phyloP scores from a whole-genome alignment of 2,113 vertebrate genomes.

The Todiramphus chloris region DNA sequence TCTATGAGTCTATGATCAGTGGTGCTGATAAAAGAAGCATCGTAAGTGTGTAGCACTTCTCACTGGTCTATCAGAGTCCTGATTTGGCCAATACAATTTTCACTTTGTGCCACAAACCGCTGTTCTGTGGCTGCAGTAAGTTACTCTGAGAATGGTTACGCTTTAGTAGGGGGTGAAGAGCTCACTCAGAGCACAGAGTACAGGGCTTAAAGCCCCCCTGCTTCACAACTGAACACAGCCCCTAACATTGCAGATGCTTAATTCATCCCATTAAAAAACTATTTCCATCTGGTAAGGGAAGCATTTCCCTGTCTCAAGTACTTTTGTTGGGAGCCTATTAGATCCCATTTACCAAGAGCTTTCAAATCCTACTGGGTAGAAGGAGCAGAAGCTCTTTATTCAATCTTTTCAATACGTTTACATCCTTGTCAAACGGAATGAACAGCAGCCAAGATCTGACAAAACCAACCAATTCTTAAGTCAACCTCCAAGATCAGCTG shows the following conservation, averaged over 20 bases:
- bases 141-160: background rate
- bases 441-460: background rate
- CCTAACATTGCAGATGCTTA: accelerated
- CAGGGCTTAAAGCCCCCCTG: background rate
- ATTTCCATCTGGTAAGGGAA: background rate
- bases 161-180: background rate
- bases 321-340: background rate
- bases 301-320: background rate
- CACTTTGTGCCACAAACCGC: background rate
- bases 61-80: background rate
- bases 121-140: background rate
- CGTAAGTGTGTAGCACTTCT: background rate
- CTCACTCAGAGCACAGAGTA: background rate
- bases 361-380: background rate
- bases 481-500: background rate
- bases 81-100: background rate
- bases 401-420: background rate
- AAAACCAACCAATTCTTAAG: background rate
- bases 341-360: background rate
- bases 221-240: background rate
- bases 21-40: background rate
- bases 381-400: background rate
- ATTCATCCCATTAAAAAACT: background rate
- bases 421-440: background rate
- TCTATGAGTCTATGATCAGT: background rate